Conservation (phyloP, 2,797 vertebrate genomes). For the Apogon talboti region DNA sequence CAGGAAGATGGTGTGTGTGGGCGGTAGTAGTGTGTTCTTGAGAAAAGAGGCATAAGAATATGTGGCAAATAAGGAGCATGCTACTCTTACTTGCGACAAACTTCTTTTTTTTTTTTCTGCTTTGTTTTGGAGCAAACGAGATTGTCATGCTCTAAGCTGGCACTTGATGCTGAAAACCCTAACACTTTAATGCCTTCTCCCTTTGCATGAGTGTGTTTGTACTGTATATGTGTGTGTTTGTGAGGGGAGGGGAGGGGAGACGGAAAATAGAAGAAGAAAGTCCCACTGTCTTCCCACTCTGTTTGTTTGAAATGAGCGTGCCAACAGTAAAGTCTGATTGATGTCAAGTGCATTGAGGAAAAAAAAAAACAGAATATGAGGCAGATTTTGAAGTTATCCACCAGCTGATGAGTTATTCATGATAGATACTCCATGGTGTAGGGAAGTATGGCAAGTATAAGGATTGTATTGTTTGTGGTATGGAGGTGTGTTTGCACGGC, state of each 20-base stretch:
- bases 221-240: not conserved
- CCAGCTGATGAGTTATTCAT: slow-evolving; percentile 29
- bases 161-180: slow-evolving; percentile 15
- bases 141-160: slow-evolving; percentile 27
- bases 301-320: slow-evolving; percentile 34
- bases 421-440: not conserved
- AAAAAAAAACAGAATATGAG: slow-evolving; percentile 2
- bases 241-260: not conserved
- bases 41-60: not conserved
- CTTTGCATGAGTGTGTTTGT: slow-evolving; percentile 11
- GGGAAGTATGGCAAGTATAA: not conserved
- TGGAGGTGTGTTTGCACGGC: not conserved
- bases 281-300: slow-evolving; percentile 28
- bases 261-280: slow-evolving; percentile 36
- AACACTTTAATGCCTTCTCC: slow-evolving; percentile 35
- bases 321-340: slow-evolving; percentile 36
- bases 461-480: not conserved
- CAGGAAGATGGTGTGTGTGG: not conserved
- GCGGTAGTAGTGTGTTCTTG: not conserved
- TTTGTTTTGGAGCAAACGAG: slow-evolving; percentile 44
- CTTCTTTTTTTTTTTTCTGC: not conserved
- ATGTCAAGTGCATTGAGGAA: slow-evolving; percentile 33
- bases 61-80: not conserved
- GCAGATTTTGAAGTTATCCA: slow-evolving; percentile 18
- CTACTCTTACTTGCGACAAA: not conserved